Base-by-base conservation (phyloP, 2,888 invertebrate species). In the Cantharis flavilabris region DNA sequence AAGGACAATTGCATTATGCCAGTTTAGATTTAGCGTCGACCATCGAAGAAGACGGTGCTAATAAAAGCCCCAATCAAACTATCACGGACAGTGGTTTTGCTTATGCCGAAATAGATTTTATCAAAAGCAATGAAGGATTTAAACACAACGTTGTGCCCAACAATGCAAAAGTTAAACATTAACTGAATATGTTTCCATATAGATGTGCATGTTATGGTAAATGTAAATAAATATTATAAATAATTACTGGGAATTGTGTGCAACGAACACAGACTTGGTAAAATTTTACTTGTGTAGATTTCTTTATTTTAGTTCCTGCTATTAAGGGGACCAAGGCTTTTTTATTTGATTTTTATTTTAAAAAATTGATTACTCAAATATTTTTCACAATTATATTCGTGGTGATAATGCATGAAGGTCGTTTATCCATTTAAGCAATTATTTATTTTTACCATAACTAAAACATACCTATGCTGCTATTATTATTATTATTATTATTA, bases 41-140 rank as follows among this genome's bases (percentile, higher is more conserved):
- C 23, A 86, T 85, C 62, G 87, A 86, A 64, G 87, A 87, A 80
- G 89, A 88, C 62, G 83, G 84, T 65, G 82, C 65, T 81, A 76
- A 70, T 23, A 73, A 73, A 16, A 79, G 76, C 67, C 74, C 71
- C 14, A 72, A 64, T 10, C 77, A 85, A 71, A 76, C 16, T 9
- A 13, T 65, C 74, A n/a, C 28, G 72, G 84, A 87, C 78, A 85
- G 90, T 67, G 88, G 89, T 76, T 92, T 93, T 84, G 91, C 91
- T 63, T 96, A 96, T 88, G 95, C 95, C 80, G 93, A 95, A 89
- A 95, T 96, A 79, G 95, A 95, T 90, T 96, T 95, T 88, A 90
- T 92, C 33, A 92, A 93, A 87, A 91, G 92, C 86, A 65, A 23
- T 62, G 92, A 92, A 82, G 88, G 88, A 77, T 84, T 89, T 79